These are phyloP conservation scores for Pituophis catenifer DNA, from an alignment of 2,113 vertebrate species.

Conservation along the genomic window DNA sequence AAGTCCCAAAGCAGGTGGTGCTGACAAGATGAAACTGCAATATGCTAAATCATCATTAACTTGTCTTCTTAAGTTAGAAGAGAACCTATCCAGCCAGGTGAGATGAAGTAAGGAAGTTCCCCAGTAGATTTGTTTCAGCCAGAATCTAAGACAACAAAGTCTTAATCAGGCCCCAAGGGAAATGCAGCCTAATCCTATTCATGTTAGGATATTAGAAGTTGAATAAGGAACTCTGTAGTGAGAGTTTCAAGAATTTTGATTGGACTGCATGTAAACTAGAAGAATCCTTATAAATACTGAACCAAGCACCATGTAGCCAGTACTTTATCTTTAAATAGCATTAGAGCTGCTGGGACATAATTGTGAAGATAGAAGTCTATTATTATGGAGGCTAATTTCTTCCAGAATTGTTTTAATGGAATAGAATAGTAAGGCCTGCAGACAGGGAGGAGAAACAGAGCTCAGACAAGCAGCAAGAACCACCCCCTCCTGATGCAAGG, in stretches of 20 bases:
- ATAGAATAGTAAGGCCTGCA: not conserved
- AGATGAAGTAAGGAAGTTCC: not conserved
- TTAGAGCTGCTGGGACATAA: not conserved
- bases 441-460: no score
- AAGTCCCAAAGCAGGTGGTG: not conserved
- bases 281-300: not conserved
- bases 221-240: not conserved
- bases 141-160: not conserved
- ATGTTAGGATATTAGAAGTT: not conserved
- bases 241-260: not conserved
- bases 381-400: not conserved
- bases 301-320: not conserved
- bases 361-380: not conserved
- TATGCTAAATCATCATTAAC: not conserved
- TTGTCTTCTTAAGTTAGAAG: not conserved
- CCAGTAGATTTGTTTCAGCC: not conserved
- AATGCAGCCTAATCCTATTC: not conserved
- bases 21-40: not conserved
- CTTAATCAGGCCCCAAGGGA: not conserved
- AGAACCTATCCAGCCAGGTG: not conserved
- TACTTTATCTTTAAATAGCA: not conserved
- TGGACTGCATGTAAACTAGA: not conserved
- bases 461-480: no score
- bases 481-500: no score
- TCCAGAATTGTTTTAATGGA: not conserved